Base-by-base conservation (phyloP, 1,140 invertebrate species). In the Aphis gossypii region DNA sequence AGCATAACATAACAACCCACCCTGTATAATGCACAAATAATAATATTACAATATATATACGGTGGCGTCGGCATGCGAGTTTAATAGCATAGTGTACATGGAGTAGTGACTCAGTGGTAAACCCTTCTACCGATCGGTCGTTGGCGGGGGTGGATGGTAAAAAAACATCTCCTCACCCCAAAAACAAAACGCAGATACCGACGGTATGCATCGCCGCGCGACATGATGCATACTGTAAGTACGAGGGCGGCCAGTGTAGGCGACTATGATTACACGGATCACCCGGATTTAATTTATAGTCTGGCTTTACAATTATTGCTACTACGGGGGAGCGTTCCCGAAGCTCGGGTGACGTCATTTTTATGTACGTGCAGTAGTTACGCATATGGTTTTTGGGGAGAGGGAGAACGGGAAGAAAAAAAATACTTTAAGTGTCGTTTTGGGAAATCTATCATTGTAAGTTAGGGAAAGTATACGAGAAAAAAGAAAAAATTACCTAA, bases 221-320 rank as follows among this genome's bases (percentile, higher is more conserved):
- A 76, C 44, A 46, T 41, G 54, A 68, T 48, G 90, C 68, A 30
- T 48, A n/a, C 25, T 51, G 48, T 46, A 46, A 82, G 30, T 30
- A 92, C n/a, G 90, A 48, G 90, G 56, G 91, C 84, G 41, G 84
- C 41, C 23, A 44, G 83, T 18, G 41, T 38, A 83, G 68, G 35
- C 82, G 82, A 83, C 68, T 93, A 93, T 84, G 92, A 93, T 93
- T 93, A 93, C 92, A 86, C 48, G 92, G 92, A 86, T 93, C 92
- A 44, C 82, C 48, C 92, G 92, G 92, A 86, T 93, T 93, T 93
- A 93, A 93, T 93, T 93, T 93, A 93, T 93, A 30, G 92, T 93
- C 92, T 54, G 92, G 92, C 92, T 93, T 93, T 86, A 54, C 92
- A 56, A 93, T 93, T 93, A 93, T 93, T 93, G 51, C 76, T 54